Percentiles rank a stretch among this genome's conserved stretches.
Evolutionary conservation across 2,888 invertebrate genomes (phyloP).

Genomic region (Troglohyphantes excavatus): DNA sequence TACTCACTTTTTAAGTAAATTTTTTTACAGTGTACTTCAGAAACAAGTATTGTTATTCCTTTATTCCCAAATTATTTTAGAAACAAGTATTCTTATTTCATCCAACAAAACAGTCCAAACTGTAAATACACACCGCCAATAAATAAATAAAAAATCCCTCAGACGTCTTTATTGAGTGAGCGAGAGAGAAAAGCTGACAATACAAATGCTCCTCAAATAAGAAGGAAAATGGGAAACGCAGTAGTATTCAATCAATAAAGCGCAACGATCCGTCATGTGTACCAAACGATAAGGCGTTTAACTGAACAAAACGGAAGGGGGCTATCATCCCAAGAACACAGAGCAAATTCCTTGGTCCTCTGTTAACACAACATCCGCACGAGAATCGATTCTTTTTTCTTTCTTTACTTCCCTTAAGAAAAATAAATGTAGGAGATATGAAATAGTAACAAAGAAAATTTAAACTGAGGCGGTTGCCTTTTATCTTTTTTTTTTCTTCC

Average conservation of each 20-base stretch:
- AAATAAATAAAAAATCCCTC: slow-evolving; percentile 11
- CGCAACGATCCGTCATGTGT: slow-evolving; percentile 56
- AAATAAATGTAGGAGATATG: slow-evolving; percentile 24
- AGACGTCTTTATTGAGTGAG: slow-evolving; percentile 17
- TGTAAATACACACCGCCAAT: not conserved
- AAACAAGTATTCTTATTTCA: not conserved
- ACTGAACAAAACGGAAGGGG: slow-evolving; percentile 51
- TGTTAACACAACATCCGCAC: slow-evolving; percentile 61
- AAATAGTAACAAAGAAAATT: slow-evolving; percentile 52
- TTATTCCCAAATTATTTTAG: not conserved
- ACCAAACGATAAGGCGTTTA: slow-evolving; percentile 63
- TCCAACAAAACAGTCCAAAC: not conserved
- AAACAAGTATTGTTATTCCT: no score
- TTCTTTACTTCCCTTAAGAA: slow-evolving; percentile 12
- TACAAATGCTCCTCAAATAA: slow-evolving; percentile 41
- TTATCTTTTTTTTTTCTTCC: slow-evolving; percentile 12
- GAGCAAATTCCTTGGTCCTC: slow-evolving; percentile 25
- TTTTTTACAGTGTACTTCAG: no score
- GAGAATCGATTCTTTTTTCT: slow-evolving; percentile 27
- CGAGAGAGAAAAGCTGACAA: slow-evolving; percentile 23
- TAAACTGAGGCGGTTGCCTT: slow-evolving; percentile 51
- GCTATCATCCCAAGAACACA: slow-evolving; percentile 39
- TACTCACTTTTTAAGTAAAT: no score
- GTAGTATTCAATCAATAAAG: slow-evolving; percentile 60
- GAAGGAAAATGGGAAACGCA: slow-evolving; percentile 28